Percentiles rank a stretch among this genome's conserved stretches.
These are phyloP conservation scores for Trachymyrmex cornetzi DNA, from an alignment of 1,140 invertebrate genomes.

Conservation along the genomic window DNA sequence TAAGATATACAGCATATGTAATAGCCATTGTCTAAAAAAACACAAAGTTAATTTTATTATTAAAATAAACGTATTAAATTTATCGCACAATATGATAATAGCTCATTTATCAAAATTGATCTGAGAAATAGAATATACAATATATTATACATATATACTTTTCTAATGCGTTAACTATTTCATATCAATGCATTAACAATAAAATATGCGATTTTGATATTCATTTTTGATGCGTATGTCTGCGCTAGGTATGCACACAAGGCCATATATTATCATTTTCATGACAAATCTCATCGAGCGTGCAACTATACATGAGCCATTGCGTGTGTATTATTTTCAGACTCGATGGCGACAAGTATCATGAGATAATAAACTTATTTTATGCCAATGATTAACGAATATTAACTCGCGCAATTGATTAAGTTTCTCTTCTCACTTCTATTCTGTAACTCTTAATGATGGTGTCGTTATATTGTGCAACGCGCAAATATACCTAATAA, in stretches of 20 bases:
- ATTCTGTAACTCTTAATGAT: too few relatives aligned
- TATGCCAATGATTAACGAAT: background rate
- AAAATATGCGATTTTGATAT: background rate
- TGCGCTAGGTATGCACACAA: too few relatives aligned
- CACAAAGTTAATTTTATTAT: background rate
- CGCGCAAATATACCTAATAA: too few relatives aligned
- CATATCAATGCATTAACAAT: background rate
- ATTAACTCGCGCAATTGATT: background rate
- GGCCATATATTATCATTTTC: background rate
- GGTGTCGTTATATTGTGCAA: too few relatives aligned
- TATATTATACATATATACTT: background rate
- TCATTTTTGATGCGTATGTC: too few relatives aligned
- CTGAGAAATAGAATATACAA: background rate
- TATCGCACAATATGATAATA: background rate
- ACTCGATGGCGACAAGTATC: too few relatives aligned
- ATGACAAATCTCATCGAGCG: background rate
- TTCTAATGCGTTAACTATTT: background rate
- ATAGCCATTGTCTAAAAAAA: background rate
- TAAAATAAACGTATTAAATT: background rate
- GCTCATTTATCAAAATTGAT: background rate
- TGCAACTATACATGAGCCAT: background rate
- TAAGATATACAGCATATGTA: background rate
- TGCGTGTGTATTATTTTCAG: too few relatives aligned
- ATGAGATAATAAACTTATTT: too few relatives aligned
- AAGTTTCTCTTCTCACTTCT: background rate